phyloP scores from a whole-genome alignment of 2,888 invertebrate species.

The Rhagonycha fulva region DNA sequence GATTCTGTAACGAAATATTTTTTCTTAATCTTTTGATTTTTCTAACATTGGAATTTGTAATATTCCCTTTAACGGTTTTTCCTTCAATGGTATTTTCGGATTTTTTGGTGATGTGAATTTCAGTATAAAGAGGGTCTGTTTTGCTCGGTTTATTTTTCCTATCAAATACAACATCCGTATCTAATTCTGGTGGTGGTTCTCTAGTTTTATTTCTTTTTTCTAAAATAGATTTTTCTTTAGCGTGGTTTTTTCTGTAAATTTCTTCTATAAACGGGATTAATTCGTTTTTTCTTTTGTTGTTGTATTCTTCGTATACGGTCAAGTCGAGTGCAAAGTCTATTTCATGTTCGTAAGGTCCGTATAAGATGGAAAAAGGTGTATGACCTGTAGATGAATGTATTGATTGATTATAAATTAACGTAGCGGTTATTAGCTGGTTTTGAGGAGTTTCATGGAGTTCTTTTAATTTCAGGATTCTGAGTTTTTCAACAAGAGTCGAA shows the following conservation, averaged over 20 bases:
- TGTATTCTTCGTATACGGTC: constrained; percentile 2
- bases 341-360: not conserved
- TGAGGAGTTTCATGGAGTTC: not conserved
- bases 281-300: constrained; percentile 21
- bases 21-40: too few relatives aligned
- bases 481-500: not conserved
- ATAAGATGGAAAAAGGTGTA: not conserved
- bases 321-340: not conserved
- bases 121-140: too few relatives aligned
- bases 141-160: too few relatives aligned
- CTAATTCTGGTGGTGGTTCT: too few relatives aligned
- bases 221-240: too few relatives aligned
- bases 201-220: too few relatives aligned
- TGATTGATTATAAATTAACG: not conserved
- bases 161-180: too few relatives aligned
- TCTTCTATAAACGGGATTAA: constrained; percentile 1
- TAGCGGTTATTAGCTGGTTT: not conserved
- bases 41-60: too few relatives aligned
- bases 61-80: too few relatives aligned
- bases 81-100: too few relatives aligned
- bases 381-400: not conserved
- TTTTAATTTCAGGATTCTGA: not conserved
- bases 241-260: not conserved
- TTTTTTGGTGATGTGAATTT: too few relatives aligned
- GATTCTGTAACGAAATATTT: too few relatives aligned